Conservation (phyloP, 1,140 invertebrate species). For the Caenorhabditis remanei region DNA sequence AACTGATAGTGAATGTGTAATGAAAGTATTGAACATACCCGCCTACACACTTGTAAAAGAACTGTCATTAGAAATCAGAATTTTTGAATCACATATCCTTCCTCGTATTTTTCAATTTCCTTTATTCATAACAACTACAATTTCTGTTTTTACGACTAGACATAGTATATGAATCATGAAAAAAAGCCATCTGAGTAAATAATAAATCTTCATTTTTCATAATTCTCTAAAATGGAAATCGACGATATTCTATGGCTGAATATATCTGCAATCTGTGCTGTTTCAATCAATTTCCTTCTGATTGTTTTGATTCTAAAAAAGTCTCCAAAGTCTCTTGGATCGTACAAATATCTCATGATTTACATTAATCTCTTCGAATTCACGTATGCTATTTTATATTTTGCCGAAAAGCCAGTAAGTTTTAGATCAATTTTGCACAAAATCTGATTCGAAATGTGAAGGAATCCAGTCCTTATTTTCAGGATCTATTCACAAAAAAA, state of each 20-base stretch:
- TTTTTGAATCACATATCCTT: constrained; percentile 22
- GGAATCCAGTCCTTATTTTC: not conserved
- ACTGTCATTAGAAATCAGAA: not conserved
- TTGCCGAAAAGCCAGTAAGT: constrained; percentile 16
- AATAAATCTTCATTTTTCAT: not conserved
- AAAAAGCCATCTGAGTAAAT: not conserved
- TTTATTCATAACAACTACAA: constrained; percentile 14
- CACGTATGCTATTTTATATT: constrained; percentile 11
- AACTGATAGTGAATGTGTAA: no score
- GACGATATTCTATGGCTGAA: constrained; percentile 6
- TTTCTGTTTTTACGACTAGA: not conserved
- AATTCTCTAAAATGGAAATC: constrained; percentile 3
- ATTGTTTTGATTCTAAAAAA: not conserved
- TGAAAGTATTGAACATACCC: not conserved
- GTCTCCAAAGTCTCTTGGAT: constrained; percentile 17
- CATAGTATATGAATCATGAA: not conserved
- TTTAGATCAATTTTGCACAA: not conserved
- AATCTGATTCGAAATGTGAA: not conserved
- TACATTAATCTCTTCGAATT: constrained; percentile 26
- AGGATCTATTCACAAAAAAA: constrained; percentile 16
- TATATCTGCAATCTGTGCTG: not conserved
- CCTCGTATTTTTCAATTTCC: not conserved
- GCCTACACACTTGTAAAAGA: not conserved
- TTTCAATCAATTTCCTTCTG: constrained; percentile 7
- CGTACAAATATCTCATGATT: constrained; percentile 31